Conservation (phyloP, 2,113 vertebrate species). For the Jaculus jaculus region DNA sequence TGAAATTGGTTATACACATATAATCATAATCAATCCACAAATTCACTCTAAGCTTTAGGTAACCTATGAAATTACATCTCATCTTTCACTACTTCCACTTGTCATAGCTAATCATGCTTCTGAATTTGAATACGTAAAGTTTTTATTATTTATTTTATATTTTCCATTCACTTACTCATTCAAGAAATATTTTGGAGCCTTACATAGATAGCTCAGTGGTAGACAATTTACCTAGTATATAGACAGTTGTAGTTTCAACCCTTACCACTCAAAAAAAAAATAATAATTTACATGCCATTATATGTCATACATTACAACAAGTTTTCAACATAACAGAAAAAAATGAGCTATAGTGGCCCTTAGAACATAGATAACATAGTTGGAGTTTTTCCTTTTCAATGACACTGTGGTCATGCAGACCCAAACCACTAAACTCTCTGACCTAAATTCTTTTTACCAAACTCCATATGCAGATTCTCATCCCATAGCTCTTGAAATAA, state of each 20-base stretch:
- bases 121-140: neutral
- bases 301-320: neutral
- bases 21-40: neutral
- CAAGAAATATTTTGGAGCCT: neutral
- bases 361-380: neutral
- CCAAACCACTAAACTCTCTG: neutral
- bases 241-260: neutral
- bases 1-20: neutral
- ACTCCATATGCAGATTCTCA: neutral
- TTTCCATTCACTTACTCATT: neutral
- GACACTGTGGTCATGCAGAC: neutral
- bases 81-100: neutral
- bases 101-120: neutral
- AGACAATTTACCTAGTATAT: neutral
- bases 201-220: neutral
- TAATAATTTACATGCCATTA: neutral
- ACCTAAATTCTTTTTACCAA: neutral
- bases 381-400: too few relatives aligned
- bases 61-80: slow-evolving; percentile 14
- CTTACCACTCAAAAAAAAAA: neutral
- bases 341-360: neutral
- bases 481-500: neutral
- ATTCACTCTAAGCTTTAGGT: neutral
- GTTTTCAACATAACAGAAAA: neutral
- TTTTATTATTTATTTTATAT: neutral